A percentile compares a stretch with the other conserved stretches of the same genome.
Evolutionary conservation across 2,797 vertebrate genomes (phyloP).

Genomic region (Phataginus tricuspis): DNA sequence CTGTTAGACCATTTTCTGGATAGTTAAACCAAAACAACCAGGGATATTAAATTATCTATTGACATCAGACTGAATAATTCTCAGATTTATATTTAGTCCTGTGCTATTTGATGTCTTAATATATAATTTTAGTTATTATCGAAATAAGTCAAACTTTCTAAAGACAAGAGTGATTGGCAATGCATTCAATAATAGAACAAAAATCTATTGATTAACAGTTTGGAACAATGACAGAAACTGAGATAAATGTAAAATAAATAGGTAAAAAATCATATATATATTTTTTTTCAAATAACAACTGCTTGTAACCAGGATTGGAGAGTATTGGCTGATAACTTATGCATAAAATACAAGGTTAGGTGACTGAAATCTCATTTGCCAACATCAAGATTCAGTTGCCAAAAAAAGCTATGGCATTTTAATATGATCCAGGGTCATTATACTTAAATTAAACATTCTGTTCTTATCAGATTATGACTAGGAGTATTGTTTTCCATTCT

Average conservation of each 20-base stretch:
- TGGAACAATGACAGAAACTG: not conserved
- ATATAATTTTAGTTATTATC: not conserved
- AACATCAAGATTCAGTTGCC: not conserved
- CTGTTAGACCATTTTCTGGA: not conserved
- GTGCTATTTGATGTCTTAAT: not conserved
- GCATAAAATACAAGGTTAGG: not conserved
- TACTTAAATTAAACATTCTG: not conserved
- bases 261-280: not conserved
- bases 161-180: not conserved
- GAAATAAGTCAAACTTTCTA: slow-evolving; percentile 15
- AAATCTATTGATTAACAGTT: not conserved
- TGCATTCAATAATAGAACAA: not conserved
- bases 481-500: not conserved
- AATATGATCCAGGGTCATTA: not conserved
- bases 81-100: slow-evolving; percentile 8
- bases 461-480: not conserved
- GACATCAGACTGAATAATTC: not conserved
- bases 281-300: not conserved
- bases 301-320: not conserved
- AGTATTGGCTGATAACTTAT: not conserved
- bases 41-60: not conserved
- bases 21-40: not conserved
- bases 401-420: not conserved
- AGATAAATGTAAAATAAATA: not conserved
- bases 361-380: not conserved